Evolutionary conservation across 2,888 invertebrate species (phyloP), one percentile per base, ranked within the genome.

Genomic region (Folsomia candida): DNA sequence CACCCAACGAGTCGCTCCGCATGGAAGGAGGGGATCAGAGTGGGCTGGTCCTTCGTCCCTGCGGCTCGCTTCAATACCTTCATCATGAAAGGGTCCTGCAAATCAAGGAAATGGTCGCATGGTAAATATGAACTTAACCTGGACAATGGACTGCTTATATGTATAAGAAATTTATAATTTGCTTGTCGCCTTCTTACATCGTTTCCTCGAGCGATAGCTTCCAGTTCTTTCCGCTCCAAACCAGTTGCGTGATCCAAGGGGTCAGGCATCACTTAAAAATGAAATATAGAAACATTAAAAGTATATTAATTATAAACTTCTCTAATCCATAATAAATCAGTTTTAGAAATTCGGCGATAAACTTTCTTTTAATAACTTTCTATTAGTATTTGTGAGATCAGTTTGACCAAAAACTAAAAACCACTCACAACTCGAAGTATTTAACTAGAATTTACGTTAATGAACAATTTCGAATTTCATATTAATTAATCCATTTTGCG

Each of bases 231-330:
- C 84, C 94, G 92, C 83, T 97, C 96, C 78, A 94, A 83, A 80
- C 97, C 97, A 29, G 96, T 96, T 26, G 96, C 93, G 83, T 94
- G 93, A 82, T 97, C 97, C 81, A 96, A 78, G 28, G 94, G 92
- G 82, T 96, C 94, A 62, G 93, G 89, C 89, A 93, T 89, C 86
- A 88, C 91, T 91, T 82, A 11, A 81, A 69, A 51, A 64, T 64
- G 14, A 58, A 58, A 20, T 58, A 20, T 20, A 9, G n/a, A 58
- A 58, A 58, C 58, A 11, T 47, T 58, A 58, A 9, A 6, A n/a
- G 14, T 11, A 22, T 3, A 28, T 63, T 63, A 29, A 63, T n/a
- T 29, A 4, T 18, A 61, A 11, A 59, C 14, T 2, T 26, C 26
- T 4, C 47, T 14, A 65, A 51, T n/a, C 9, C n/a, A 29, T 51